phyloP scores from a whole-genome alignment of 2,113 vertebrate genomes.

The Neomonachus schauinslandi region DNA sequence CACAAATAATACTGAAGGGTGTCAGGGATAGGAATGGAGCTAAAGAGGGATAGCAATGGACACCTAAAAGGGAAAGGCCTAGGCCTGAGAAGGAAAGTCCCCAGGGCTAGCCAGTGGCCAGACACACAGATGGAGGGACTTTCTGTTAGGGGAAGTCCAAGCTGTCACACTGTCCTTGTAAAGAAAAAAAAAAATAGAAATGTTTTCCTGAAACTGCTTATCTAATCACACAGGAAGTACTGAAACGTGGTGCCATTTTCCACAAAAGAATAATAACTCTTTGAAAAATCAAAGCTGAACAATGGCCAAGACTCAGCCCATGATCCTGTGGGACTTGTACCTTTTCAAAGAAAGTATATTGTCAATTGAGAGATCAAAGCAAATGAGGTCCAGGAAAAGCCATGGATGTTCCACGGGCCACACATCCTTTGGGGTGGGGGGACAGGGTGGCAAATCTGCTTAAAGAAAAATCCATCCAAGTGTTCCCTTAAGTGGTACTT shows the following conservation, averaged over 20 bases:
- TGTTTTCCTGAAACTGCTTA: slow-evolving; percentile 50
- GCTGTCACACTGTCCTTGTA: slow-evolving; percentile 27
- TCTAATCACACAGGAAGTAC: slow-evolving; percentile 53
- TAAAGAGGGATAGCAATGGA: neutral
- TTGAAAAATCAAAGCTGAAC: slow-evolving; percentile 64
- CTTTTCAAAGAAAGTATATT: slow-evolving; percentile 51
- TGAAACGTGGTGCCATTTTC: slow-evolving; percentile 60
- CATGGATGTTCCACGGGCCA: neutral
- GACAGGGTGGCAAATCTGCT: neutral
- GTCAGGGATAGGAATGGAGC: neutral
- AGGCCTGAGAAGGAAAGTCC: slow-evolving; percentile 18
- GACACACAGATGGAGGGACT: neutral
- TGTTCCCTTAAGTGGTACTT: neutral
- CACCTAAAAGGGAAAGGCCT: neutral
- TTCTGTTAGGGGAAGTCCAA: slow-evolving; percentile 50
- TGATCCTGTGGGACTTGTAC: neutral
- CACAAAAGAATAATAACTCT: slow-evolving; percentile 48
- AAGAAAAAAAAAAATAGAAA: slow-evolving; percentile 31
- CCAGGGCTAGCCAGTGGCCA: neutral
- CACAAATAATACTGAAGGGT: neutral
- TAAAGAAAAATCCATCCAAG: slow-evolving; percentile 55
- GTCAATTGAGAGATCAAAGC: slow-evolving; percentile 57
- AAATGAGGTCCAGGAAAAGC: slow-evolving; percentile 38
- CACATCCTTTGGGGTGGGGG: neutral
- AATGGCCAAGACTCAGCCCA: neutral